Conservation (phyloP, 1,140 invertebrate genomes). For the Plectrocnemia conspersa region DNA sequence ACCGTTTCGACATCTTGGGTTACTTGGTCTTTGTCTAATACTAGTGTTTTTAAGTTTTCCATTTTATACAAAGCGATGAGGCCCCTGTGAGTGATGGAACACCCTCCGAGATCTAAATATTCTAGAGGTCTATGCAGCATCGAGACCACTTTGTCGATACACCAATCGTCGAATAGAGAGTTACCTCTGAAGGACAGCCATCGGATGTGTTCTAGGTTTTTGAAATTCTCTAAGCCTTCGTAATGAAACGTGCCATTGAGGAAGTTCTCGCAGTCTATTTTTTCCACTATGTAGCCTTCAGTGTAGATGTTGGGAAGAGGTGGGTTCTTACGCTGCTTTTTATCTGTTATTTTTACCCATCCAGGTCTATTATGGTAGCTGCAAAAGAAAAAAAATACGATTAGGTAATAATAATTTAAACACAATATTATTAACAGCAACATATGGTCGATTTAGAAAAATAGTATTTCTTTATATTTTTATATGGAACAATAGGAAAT, state of each 20-base stretch:
- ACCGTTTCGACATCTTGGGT: constrained; percentile 41
- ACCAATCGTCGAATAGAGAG: constrained; percentile 47
- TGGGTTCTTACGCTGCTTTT: constrained; percentile 1
- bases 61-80: constrained; percentile 43
- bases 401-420: no score
- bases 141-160: constrained; percentile 44
- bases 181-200: constrained; percentile 47
- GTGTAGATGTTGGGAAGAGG: constrained; percentile 40
- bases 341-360: constrained; percentile 41
- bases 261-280: constrained; percentile 45
- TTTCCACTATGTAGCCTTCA: constrained; percentile 45
- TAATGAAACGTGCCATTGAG: constrained; percentile 44
- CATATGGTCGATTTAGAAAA: no score
- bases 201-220: constrained; percentile 41
- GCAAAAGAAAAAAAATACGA: constrained; percentile 34
- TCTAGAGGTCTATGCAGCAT: constrained; percentile 42
- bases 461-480: no score
- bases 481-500: no score
- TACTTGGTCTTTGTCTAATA: constrained; percentile 29
- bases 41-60: constrained; percentile 40
- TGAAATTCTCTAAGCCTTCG: constrained; percentile 46
- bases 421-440: no score
- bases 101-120: constrained; percentile 45
- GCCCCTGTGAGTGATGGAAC: constrained; percentile 41
- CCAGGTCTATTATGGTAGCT: constrained; percentile 40